A percentile compares a stretch with the other conserved stretches of the same genome.
Conservation (phyloP, 2,888 invertebrate genomes). For the Tachina lurida region DNA sequence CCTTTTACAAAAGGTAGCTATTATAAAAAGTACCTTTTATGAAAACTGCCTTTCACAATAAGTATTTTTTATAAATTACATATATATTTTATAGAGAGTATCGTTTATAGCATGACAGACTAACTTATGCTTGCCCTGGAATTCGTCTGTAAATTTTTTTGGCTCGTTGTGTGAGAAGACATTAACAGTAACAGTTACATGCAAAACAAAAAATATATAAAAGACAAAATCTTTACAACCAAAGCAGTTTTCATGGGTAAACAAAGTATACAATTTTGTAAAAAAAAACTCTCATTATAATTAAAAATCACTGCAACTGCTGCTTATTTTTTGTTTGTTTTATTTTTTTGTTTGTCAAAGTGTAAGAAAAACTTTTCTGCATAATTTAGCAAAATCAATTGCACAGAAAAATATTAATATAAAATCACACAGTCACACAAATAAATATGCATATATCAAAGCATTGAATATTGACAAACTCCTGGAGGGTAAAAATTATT, state of each 20-base stretch:
- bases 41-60: no score
- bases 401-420: neutral
- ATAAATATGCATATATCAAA: neutral
- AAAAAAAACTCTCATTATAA: neutral
- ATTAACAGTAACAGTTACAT: no score
- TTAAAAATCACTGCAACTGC: slow-evolving; percentile 5
- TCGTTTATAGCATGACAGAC: no score
- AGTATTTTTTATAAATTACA: no score
- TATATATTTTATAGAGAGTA: no score
- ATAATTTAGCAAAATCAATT: slow-evolving; percentile 59
- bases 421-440: neutral
- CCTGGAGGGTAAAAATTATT: neutral
- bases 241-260: neutral
- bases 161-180: no score
- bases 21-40: no score
- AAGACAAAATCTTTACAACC: neutral
- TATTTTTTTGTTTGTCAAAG: neutral
- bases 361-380: slow-evolving; percentile 18
- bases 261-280: neutral
- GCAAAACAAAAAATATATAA: no score
- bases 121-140: no score
- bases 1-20: no score
- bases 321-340: neutral
- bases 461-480: neutral
- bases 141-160: no score